Conservation (phyloP, 1,140 invertebrate species). For the Lamellibrachia luymesi region DNA sequence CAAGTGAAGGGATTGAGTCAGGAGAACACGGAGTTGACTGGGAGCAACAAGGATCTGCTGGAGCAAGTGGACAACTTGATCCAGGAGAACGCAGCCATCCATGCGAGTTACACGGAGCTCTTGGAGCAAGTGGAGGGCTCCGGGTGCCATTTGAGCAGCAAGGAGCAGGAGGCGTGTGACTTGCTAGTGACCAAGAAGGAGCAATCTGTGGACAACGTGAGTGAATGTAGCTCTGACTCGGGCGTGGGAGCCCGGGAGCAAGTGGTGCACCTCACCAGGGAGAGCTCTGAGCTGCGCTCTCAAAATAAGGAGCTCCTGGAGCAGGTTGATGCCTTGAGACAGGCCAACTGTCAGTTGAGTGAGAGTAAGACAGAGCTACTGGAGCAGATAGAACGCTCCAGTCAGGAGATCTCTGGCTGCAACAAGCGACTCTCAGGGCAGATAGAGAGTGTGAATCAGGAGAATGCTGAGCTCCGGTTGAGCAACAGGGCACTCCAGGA, state of each 20-base stretch:
- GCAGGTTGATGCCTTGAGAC: background rate
- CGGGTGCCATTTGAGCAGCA: background rate
- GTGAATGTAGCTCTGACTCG: background rate
- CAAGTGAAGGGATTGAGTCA: background rate
- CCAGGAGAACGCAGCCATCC: background rate
- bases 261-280: background rate
- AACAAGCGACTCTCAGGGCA: background rate
- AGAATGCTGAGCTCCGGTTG: background rate
- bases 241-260: background rate
- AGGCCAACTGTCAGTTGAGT: background rate
- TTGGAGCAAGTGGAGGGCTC: background rate
- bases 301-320: background rate
- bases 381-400: background rate
- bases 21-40: background rate
- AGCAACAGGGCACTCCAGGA: background rate
- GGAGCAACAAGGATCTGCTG: background rate
- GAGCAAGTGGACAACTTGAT: slow-evolving; percentile 9
- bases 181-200: background rate
- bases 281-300: background rate
- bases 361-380: background rate
- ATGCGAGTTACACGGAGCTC: background rate
- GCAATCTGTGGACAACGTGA: background rate
- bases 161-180: background rate
- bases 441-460: background rate
- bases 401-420: background rate